A percentile compares a stretch with the other conserved stretches of the same genome.
These are phyloP conservation scores for Adineta ricciae DNA, from an alignment of 2,888 invertebrate genomes.

Conservation along the genomic window DNA sequence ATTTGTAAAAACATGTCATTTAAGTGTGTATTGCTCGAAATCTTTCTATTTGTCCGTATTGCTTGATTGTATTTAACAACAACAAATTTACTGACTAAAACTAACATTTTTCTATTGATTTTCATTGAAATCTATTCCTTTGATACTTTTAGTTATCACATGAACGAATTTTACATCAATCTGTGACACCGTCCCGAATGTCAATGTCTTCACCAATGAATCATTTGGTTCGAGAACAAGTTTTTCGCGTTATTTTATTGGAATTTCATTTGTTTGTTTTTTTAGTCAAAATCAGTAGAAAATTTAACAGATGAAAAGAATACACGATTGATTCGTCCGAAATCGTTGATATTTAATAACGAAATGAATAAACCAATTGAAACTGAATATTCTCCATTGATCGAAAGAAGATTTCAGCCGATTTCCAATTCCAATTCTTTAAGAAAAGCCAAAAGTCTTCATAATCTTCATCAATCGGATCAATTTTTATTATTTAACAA, in stretches of 20 bases:
- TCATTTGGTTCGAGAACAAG: not conserved
- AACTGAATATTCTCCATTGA: not conserved
- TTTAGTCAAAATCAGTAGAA: constrained; percentile 14
- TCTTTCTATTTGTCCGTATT: not conserved
- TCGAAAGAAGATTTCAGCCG: no score
- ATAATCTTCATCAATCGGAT: not conserved
- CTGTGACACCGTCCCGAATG: not conserved
- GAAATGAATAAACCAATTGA: not conserved
- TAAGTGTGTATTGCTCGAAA: not conserved
- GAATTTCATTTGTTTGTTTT: not conserved
- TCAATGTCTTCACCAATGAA: no score
- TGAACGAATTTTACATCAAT: not conserved
- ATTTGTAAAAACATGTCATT: no score
- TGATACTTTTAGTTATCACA: constrained; percentile 16
- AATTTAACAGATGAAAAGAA: not conserved
- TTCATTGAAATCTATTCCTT: no score
- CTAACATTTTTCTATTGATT: no score
- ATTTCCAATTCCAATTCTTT: not conserved
- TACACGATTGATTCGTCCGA: not conserved
- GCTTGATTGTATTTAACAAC: not conserved
- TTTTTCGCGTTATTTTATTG: no score
- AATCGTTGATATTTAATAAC: not conserved
- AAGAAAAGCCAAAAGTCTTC: not conserved
- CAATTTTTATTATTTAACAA: not conserved
- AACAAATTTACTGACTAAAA: no score